Base-by-base conservation (phyloP, 2,888 invertebrate genomes). In the Sarcophaga caerulescens region DNA sequence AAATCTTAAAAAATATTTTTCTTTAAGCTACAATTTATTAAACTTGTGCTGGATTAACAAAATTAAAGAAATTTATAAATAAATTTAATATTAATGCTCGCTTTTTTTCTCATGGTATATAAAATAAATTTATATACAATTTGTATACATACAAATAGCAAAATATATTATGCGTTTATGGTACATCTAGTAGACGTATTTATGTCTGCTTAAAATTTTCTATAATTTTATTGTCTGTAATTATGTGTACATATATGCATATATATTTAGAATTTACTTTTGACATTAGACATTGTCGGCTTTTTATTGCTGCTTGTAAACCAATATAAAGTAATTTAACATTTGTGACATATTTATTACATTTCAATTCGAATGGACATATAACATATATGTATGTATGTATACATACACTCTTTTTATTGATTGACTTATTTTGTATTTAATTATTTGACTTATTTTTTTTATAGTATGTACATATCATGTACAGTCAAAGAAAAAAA, bases 291-390 rank as follows among this genome's bases (percentile, higher is more conserved):
- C 44, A 60, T 70, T 79, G 70, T 59, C 63, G 73, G 52, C 44
- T 65, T 80, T 79, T 74, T n/a, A 59, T 70, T 79, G 19, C 23
- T 47, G 52, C 21, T 70, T 84, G 19, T 59, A 73, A 66, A 76
- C 0, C 52, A 52, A n/a, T 66, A 76, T 52, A 57, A 11, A 63
- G 45, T 73, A 77, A 81, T 81, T 85, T 74, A 85, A 85, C 74
- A 60, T 75, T 75, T 79, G 17, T 57, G 60, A 70, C 17, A 71
- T 60, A 69, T 45, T 57, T 25, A 79, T 79, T 23, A 60, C 21
- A 71, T 70, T 47, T 52, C 17, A 10, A 17, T 75, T 17, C 1
- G n/a, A 52, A 57, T 83, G 52, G 17, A 60, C 21, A 60, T 2
- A 21, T 60, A 60, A 60, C 60, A 52, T n/a, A n/a, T n/a, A n/a